phyloP scores from a whole-genome alignment of 2,888 invertebrate species.

The Furcula furcula region DNA sequence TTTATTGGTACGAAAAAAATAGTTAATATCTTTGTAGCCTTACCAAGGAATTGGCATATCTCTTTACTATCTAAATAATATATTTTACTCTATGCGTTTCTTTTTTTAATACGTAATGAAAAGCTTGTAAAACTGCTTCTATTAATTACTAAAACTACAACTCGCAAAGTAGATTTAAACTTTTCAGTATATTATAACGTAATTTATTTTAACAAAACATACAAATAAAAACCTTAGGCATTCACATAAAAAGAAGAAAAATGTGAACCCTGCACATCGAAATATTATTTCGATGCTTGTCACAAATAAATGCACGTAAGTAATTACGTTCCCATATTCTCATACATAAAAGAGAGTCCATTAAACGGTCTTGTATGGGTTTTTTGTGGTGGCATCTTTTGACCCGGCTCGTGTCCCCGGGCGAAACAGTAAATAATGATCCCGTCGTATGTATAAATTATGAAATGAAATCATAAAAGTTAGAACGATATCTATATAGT shows the following conservation, averaged over 20 bases:
- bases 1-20: too few relatives aligned
- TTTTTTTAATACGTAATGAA: too few relatives aligned
- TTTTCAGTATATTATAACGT: too few relatives aligned
- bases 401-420: conserved; percentile 54
- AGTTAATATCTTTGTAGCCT: too few relatives aligned
- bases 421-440: conserved; percentile 70
- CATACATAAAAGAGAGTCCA: conserved; percentile 34
- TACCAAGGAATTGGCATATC: too few relatives aligned
- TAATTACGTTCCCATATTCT: conserved; percentile 42
- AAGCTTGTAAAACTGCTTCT: too few relatives aligned
- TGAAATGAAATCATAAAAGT: conserved; percentile 62
- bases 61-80: too few relatives aligned
- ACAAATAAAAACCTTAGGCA: background rate
- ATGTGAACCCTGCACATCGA: too few relatives aligned
- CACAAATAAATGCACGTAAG: conserved; percentile 31
- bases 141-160: too few relatives aligned
- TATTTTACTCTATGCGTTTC: too few relatives aligned
- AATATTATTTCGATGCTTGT: too few relatives aligned
- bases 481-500: conserved; percentile 33
- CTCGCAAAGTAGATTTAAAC: too few relatives aligned
- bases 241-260: conserved; percentile 11
- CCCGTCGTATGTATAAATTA: conserved; percentile 59
- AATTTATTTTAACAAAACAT: background rate
- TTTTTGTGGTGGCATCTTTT: conserved; percentile 61
- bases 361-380: conserved; percentile 47